phyloP scores from a whole-genome alignment of 64 coral and sea anemone genomes.

The Porites lutea region DNA sequence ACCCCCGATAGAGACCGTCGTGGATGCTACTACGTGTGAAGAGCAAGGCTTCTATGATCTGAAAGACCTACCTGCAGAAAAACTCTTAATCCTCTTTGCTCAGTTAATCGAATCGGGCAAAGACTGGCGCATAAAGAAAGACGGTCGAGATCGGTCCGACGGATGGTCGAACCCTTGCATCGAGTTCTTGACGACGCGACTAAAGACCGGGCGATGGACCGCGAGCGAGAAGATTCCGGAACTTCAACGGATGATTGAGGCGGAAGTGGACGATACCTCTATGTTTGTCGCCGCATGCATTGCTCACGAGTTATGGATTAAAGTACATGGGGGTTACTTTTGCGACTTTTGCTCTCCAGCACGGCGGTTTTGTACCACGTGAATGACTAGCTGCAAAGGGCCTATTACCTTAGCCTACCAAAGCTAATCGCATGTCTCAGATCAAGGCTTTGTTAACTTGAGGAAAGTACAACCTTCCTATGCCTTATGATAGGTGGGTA shows the following conservation, averaged over 20 bases:
- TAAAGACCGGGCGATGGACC: not conserved
- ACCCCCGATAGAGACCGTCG: not conserved
- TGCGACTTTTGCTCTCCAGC: too few relatives aligned
- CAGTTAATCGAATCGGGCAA: not conserved
- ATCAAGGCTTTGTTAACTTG: too few relatives aligned
- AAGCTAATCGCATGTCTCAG: too few relatives aligned
- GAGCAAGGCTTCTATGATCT: not conserved
- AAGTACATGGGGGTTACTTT: too few relatives aligned
- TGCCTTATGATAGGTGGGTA: too few relatives aligned
- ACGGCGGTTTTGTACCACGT: too few relatives aligned
- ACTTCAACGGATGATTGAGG: not conserved
- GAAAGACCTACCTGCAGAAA: not conserved
- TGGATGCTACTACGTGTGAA: not conserved
- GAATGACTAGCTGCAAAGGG: too few relatives aligned
- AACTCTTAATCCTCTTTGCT: not conserved
- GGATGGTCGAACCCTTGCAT: not conserved
- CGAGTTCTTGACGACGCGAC: not conserved
- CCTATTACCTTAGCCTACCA: too few relatives aligned
- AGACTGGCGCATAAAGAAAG: not conserved
- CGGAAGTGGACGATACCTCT: not conserved
- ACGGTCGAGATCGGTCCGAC: not conserved
- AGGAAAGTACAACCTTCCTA: too few relatives aligned
- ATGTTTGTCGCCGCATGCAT: not conserved
- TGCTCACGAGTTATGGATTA: not conserved
- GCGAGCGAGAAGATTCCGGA: not conserved